These are phyloP conservation scores for Nasonia giraulti DNA, from an alignment of 1,140 invertebrate species.

Conservation along the genomic window DNA sequence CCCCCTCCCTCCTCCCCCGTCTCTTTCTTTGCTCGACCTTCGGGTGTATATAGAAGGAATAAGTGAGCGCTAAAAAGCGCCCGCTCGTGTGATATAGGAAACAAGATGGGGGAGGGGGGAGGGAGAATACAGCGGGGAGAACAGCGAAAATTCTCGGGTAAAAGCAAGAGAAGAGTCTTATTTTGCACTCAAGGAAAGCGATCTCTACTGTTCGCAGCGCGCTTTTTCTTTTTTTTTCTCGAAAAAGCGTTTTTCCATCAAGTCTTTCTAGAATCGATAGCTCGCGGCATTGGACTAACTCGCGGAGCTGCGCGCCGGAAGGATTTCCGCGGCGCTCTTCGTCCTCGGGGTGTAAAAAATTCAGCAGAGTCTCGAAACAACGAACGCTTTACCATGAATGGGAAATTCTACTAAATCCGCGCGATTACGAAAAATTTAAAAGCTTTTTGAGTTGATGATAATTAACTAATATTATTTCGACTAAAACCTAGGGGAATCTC, in stretches of 20 bases:
- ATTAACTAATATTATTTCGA: no score
- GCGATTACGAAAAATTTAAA: neutral
- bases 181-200: constrained; percentile 42
- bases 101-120: neutral
- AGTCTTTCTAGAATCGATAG: neutral
- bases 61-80: no score
- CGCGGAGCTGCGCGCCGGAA: neutral
- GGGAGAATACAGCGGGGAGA: neutral
- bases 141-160: neutral
- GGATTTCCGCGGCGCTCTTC: neutral
- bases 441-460: neutral
- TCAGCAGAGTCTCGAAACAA: neutral
- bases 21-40: no score
- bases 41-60: no score
- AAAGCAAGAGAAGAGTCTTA: constrained; percentile 12
- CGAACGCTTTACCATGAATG: neutral
- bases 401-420: neutral
- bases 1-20: no score
- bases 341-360: neutral
- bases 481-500: no score
- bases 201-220: neutral
- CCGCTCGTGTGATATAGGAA: neutral
- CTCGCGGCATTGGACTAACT: constrained; percentile 2
- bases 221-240: constrained; percentile 1
- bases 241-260: constrained; percentile 7